Evolutionary conservation across 2,797 vertebrate genomes (phyloP).

Genomic region (Uromys caudimaculatus): DNA sequence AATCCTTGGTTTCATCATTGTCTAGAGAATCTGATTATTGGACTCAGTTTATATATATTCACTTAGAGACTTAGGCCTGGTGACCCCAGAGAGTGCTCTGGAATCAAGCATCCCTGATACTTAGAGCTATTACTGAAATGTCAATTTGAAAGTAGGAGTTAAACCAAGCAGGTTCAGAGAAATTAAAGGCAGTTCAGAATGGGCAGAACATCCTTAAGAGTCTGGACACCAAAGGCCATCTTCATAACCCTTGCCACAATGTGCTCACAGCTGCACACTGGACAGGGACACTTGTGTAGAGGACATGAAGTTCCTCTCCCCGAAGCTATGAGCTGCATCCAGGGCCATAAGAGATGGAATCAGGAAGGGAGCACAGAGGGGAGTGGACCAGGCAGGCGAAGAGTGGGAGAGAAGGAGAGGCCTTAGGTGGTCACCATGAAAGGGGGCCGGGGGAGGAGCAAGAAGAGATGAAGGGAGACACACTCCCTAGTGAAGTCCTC

Average conservation of each 20-base stretch:
- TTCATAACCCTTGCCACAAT: not conserved
- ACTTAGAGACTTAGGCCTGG: not conserved
- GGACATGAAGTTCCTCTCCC: not conserved
- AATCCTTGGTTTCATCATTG: not conserved
- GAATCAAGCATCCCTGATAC: not conserved
- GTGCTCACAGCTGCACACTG: accelerated
- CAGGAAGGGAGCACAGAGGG: not conserved
- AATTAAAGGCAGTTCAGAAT: accelerated
- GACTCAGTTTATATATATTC: not conserved
- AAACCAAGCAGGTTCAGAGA: not conserved
- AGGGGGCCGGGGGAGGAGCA: not conserved
- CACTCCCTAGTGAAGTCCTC: accelerated
- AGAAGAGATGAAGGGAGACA: accelerated
- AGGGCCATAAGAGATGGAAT: not conserved
- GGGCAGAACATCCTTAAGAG: accelerated
- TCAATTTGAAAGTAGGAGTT: not conserved
- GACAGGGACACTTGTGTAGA: not conserved
- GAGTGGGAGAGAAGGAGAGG: not conserved
- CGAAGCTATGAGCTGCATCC: too few relatives aligned
- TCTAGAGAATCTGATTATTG: not conserved
- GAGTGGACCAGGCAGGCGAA: not conserved
- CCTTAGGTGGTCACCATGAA: not conserved
- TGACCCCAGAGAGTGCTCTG: not conserved
- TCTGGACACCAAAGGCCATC: not conserved
- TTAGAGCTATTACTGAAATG: too few relatives aligned